Percentiles rank a stretch among this genome's conserved stretches.
These are phyloP conservation scores for Toxonevra muliebris DNA, from an alignment of 2,888 invertebrate genomes.

Conservation along the genomic window DNA sequence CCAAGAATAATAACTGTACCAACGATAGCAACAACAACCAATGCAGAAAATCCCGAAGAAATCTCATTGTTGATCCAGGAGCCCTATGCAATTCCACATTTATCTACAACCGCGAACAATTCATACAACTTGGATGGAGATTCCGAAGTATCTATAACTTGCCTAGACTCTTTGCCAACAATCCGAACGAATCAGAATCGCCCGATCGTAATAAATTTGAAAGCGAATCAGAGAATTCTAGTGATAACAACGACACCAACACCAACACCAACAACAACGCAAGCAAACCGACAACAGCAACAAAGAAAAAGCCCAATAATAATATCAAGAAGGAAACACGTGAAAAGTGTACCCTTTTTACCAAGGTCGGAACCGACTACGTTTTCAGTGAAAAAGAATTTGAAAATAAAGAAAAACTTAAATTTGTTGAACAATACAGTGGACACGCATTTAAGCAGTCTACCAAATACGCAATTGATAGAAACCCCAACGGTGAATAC, in stretches of 20 bases:
- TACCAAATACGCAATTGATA: conserved; percentile 43
- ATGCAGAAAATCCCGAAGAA: conserved; percentile 52
- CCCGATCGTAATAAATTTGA: conserved; percentile 18
- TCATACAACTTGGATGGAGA: conserved; percentile 6
- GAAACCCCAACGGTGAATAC: conserved; percentile 7
- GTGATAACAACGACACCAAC: conserved; percentile 40
- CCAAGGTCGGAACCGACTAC: conserved; percentile 53
- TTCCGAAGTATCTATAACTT: not conserved
- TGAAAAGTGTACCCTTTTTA: conserved; percentile 60
- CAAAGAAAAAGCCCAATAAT: conserved; percentile 39
- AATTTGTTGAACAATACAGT: conserved; percentile 21
- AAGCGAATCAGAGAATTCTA: conserved; percentile 48
- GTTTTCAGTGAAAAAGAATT: conserved; percentile 49
- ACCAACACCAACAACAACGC: conserved; percentile 24
- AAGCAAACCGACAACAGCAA: conserved; percentile 26
- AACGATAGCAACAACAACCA: conserved; percentile 43
- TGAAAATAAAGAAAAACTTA: conserved; percentile 41
- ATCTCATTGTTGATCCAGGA: conserved; percentile 61
- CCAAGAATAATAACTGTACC: conserved; percentile 41
- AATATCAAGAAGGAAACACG: conserved; percentile 40
- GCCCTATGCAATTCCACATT: conserved; percentile 38
- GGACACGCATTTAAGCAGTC: conserved; percentile 8
- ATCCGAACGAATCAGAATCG: not conserved
- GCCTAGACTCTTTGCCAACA: conserved; percentile 5
- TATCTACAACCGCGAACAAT: conserved; percentile 28